Evolutionary conservation across 2,113 vertebrate species (phyloP), one percentile per base, ranked within the genome.

Genomic region (Trinectes maculatus): DNA sequence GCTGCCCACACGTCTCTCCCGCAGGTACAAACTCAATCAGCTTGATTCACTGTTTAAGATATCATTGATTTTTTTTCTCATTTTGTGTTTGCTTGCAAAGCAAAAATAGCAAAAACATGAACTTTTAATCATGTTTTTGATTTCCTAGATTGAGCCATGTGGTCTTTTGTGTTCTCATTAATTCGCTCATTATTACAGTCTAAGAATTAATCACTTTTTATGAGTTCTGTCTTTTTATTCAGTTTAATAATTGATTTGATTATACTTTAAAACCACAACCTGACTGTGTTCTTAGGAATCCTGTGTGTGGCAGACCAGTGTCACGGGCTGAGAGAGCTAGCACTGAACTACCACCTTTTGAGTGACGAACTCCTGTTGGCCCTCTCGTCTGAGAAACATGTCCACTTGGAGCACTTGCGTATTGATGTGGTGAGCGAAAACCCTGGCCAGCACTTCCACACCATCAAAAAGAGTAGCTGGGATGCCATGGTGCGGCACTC

Each of bases 341-440:
- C 97, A 0, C 80, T 99, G 65, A 99, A 99, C 91, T 98, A 98
- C 85, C 95, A 98, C 74, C 92, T 98, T 70, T 57, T 98, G 77
- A 97, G 96, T 0, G 96, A 99, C 0, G 96, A 98, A 40, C 94
- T 99, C 10, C 93, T 99, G n/a, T 92, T 98, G 11, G 96, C 96
- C 11, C 79, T 99, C 54, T 99, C 96, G 64, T 98, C 97, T 0
- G 97, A 99, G 82, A 98, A 97, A 53, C 97, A 99, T 0, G 97
- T 98, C 75, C 84, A 96, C 64, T 89, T 99, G 52, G 97, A 99
- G 90, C 97, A 99, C 80, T 93, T 99, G 71, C 94, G 97, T 74
- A 96, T 99, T 10, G 96, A 99, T 1, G 96, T 98, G n/a, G 96
- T 99, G 83, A 98, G 96, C 33, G 97, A 98, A 73, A 98, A 98